These are phyloP conservation scores for Drosophila mercatorum DNA, from an alignment of 2,888 invertebrate species.

Conservation along the genomic window DNA sequence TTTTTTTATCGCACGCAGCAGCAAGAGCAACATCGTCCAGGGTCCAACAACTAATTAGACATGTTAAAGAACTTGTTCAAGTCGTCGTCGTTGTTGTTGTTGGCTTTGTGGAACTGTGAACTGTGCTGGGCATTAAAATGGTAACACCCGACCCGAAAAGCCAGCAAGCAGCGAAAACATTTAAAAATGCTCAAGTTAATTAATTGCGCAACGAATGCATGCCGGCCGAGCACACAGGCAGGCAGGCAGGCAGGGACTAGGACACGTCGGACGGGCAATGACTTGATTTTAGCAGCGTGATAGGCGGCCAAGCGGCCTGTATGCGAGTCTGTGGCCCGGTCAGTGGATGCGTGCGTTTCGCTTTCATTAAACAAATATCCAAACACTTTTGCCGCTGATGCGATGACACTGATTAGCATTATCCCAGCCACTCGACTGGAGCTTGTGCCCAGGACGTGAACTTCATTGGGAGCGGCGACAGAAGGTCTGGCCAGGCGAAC, in stretches of 20 bases:
- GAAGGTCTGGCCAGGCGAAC: constrained; percentile 61
- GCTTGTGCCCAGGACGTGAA: constrained; percentile 21
- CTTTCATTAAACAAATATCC: constrained; percentile 80
- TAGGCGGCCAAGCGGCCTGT: constrained; percentile 42
- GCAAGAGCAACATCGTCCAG: constrained; percentile 49
- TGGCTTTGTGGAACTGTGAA: constrained; percentile 30
- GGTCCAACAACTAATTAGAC: constrained; percentile 82
- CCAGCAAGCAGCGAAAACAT: constrained; percentile 68
- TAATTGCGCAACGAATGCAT: constrained; percentile 74
- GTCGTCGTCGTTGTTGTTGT: constrained; percentile 44
- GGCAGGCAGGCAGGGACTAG: constrained; percentile 9
- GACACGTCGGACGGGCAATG: constrained; percentile 61
- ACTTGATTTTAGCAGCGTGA: constrained; percentile 69
- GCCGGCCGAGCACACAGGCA: constrained; percentile 12
- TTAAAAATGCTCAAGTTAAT: constrained; percentile 79
- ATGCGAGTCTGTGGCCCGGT: not conserved
- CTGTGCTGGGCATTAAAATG: constrained; percentile 66
- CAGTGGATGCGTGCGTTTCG: constrained; percentile 64
- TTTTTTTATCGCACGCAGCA: constrained; percentile 72
- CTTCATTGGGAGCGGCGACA: constrained; percentile 64
- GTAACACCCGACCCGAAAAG: constrained; percentile 62
- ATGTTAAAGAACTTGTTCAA: constrained; percentile 81
- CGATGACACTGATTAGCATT: constrained; percentile 70
- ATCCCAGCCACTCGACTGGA: constrained; percentile 44
- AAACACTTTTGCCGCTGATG: constrained; percentile 79